phyloP scores from a whole-genome alignment of 2,797 vertebrate species.

The Urophycis tenuis region DNA sequence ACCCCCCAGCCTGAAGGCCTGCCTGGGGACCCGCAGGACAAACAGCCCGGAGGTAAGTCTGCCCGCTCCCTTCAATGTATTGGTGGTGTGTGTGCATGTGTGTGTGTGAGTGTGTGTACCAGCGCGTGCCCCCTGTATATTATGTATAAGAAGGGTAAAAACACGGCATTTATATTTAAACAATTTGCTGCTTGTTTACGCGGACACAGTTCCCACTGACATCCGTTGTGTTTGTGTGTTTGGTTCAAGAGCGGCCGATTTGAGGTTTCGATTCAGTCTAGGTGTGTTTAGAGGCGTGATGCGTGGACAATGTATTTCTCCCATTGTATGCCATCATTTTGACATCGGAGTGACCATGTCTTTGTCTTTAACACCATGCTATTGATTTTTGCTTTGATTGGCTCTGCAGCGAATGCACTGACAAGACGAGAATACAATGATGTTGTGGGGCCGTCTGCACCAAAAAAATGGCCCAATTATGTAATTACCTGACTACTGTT shows the following conservation, averaged over 20 bases:
- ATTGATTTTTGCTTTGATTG: constrained; percentile 16
- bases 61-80: neutral
- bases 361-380: constrained; percentile 1
- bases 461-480: constrained; percentile 28
- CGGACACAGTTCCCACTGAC: neutral
- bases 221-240: neutral
- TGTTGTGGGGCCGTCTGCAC: constrained; percentile 6
- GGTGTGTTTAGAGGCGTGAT: neutral
- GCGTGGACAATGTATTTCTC: neutral
- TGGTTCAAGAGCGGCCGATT: neutral
- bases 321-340: neutral
- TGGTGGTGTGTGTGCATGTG: neutral
- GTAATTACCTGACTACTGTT: constrained; percentile 31
- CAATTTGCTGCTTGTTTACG: neutral
- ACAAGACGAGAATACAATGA: constrained; percentile 25
- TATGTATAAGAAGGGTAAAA: neutral
- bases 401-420: constrained; percentile 29
- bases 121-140: neutral
- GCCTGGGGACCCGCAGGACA: constrained; percentile 8
- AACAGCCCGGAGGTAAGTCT: constrained; percentile 34
- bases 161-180: neutral
- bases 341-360: neutral
- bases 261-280: neutral
- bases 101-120: neutral
- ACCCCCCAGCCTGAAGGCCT: constrained; percentile 10